Percentiles rank a stretch among this genome's conserved stretches.
Conservation (phyloP, 2,113 vertebrate genomes). For the Pristiophorus japonicus region DNA sequence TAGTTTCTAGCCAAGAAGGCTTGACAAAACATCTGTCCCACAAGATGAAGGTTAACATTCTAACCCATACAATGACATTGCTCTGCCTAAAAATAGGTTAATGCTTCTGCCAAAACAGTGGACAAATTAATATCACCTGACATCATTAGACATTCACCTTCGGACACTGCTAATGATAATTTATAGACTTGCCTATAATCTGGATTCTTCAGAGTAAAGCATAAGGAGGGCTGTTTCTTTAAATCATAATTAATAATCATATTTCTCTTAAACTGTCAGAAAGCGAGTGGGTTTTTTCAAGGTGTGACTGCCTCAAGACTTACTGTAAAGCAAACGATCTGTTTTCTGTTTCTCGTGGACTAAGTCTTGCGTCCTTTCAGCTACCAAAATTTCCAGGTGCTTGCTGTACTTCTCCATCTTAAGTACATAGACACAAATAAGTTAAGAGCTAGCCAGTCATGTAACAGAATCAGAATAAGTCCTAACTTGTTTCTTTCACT, state of each 20-base stretch:
- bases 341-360: slow-evolving; percentile 79
- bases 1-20: background rate
- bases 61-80: background rate
- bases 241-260: background rate
- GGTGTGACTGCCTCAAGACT: slow-evolving; percentile 43
- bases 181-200: background rate
- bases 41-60: background rate
- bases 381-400: slow-evolving; percentile 73
- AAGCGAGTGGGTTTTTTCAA: slow-evolving; percentile 37
- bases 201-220: background rate
- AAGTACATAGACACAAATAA: background rate
- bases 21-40: background rate
- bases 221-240: background rate
- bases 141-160: background rate
- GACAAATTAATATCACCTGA: background rate
- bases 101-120: background rate
- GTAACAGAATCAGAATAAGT: background rate
- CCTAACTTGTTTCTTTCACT: background rate
- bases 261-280: background rate
- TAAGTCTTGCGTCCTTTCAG: slow-evolving; percentile 74
- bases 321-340: slow-evolving; percentile 71
- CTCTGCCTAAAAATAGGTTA: background rate
- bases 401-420: slow-evolving; percentile 86
- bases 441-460: background rate
- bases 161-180: background rate